Evolutionary conservation across 2,797 vertebrate species (phyloP).

Genomic region (Siniperca undulata): DNA sequence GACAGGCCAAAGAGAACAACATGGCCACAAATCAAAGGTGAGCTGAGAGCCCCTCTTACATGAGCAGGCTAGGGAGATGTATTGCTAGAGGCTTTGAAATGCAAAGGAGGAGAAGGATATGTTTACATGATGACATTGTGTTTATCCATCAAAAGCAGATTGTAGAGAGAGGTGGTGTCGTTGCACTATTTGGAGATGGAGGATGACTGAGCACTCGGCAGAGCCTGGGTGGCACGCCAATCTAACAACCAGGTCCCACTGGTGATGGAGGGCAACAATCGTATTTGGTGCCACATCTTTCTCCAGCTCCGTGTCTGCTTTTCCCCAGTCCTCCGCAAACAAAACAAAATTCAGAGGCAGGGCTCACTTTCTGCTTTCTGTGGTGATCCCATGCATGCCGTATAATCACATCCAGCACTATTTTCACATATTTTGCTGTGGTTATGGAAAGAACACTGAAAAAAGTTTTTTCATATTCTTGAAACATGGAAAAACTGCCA

Average conservation of each 20-base stretch:
- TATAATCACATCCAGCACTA: constrained; percentile 52
- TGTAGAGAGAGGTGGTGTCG: constrained; percentile 59
- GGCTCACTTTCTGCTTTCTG: constrained; percentile 21
- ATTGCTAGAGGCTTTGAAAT: constrained; percentile 77
- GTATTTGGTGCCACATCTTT: constrained; percentile 65
- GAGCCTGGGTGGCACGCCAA: constrained; percentile 67
- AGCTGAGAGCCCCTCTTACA: constrained; percentile 59
- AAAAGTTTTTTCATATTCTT: not conserved
- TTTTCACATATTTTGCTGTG: not conserved
- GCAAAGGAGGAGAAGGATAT: constrained; percentile 81
- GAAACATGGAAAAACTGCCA: not conserved
- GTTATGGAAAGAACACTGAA: not conserved
- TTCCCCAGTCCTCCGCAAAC: constrained; percentile 36
- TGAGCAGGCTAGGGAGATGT: constrained; percentile 71
- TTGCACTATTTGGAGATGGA: constrained; percentile 70
- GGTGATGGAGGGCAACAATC: constrained; percentile 66
- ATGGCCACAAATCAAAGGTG: constrained; percentile 81
- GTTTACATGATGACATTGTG: constrained; percentile 79
- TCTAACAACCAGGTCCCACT: constrained; percentile 64
- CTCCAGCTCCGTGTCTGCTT: constrained; percentile 35
- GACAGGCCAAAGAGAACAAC: constrained; percentile 82
- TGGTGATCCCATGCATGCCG: constrained; percentile 14
- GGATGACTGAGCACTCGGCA: constrained; percentile 65
- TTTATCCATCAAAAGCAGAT: constrained; percentile 82
- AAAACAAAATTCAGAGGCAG: constrained; percentile 41